Base-by-base conservation (phyloP, 1,140 invertebrate genomes). In the Venturia canescens region DNA sequence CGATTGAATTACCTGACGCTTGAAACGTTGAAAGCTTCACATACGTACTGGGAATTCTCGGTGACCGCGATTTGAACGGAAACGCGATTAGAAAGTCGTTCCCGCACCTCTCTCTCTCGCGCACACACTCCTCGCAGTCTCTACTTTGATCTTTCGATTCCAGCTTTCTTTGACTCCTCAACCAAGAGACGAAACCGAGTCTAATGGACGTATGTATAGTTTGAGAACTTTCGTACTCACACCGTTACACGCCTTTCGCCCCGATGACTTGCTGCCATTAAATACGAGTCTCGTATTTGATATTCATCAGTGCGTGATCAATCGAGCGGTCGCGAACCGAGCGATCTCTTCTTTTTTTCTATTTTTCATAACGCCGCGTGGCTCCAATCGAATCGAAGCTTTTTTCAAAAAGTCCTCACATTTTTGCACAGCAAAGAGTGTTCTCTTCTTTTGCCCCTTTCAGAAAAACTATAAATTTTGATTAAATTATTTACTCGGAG, bases 1-100 rank as follows among this genome's bases (percentile, higher is more conserved):
- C 75, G 57, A 77, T 77, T 77, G 66, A 77, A 77, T 77, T 77
- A 66, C 53, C 60, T 66, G 11, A 77, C 75, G 75, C 75, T 66
- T 77, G 75, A 77, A 66, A 44, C 31, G 75, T 15, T 23, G 13
- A 66, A 44, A 77, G 75, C 57, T 69, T 31, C 31, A 38, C 53
- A 57, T 18, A 27, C 31, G 63, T 77, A 66, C 13, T 60, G 53
- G 34, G 26, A 77, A 77, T 77, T 34, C 11, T 16, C 31, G 23
- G 26, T 69, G 29, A 69, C 66, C 38, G 21, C 44, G 34, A 31
- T 60, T 44, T 38, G 11, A 21, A 29, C 34, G 53, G 26, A 69
- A 69, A 29, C 38, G 29, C 29, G 29, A n/a, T 77, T 77, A 63
- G 57, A 57, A 77, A 77, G 74, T 77, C 3, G 7, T 23, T 18